Evolutionary conservation across 2,888 invertebrate species (phyloP).

Genomic region (Cheilosia vernalis): DNA sequence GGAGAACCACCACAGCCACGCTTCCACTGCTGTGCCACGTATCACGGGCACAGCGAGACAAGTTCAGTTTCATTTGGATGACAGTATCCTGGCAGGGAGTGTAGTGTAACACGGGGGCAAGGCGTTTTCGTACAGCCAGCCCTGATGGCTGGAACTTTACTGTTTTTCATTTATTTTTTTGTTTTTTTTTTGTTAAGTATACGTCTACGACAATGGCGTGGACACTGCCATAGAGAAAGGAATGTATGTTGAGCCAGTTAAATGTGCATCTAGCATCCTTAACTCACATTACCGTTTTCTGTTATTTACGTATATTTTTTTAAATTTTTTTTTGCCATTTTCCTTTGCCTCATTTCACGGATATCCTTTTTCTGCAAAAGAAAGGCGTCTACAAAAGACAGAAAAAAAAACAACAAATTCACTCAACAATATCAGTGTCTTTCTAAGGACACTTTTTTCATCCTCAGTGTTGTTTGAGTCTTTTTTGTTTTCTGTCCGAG

Average conservation of each 20-base stretch:
- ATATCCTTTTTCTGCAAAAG: constrained; percentile 68
- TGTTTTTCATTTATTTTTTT: constrained; percentile 63
- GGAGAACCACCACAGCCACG: constrained; percentile 43
- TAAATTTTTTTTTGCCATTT: constrained; percentile 42
- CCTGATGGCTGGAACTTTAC: constrained; percentile 54
- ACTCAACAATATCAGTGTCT: constrained; percentile 66
- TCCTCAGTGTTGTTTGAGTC: constrained; percentile 42
- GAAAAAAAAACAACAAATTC: constrained; percentile 30
- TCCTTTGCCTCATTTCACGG: constrained; percentile 65
- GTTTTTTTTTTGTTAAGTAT: constrained; percentile 28
- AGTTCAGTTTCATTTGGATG: constrained; percentile 68
- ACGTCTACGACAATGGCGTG: constrained; percentile 24
- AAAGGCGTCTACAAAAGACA: constrained; percentile 50
- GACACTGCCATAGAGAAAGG: constrained; percentile 34
- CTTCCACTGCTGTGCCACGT: constrained; percentile 41
- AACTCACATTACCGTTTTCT: constrained; percentile 72
- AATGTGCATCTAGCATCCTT: constrained; percentile 71
- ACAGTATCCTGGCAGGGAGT: constrained; percentile 45
- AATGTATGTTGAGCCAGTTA: constrained; percentile 68
- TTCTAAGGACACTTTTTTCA: constrained; percentile 54
- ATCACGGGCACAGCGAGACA: constrained; percentile 49
- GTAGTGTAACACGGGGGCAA: constrained; percentile 42
- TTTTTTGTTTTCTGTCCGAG: constrained; percentile 24
- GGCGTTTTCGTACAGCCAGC: constrained; percentile 39
- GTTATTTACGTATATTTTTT: constrained; percentile 39